Evolutionary conservation across 2,797 vertebrate species (phyloP).

Genomic region (Oophaga sylvatica): DNA sequence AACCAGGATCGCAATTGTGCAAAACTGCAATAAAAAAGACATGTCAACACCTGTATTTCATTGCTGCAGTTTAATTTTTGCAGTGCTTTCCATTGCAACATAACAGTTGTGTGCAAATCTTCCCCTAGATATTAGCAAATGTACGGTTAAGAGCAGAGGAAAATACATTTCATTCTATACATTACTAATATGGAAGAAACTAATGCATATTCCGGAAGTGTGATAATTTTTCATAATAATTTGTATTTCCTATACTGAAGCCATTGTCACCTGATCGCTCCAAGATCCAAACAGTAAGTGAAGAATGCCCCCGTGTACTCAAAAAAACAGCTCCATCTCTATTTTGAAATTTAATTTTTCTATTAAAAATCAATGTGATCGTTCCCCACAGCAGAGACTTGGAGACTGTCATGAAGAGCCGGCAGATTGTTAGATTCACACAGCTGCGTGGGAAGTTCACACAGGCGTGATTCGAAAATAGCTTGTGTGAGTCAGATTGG

Average conservation of each 20-base stretch:
- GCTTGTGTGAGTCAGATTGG: constrained; percentile 44
- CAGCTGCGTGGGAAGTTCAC: constrained; percentile 51
- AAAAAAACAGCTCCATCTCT: neutral
- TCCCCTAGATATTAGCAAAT: too few relatives aligned
- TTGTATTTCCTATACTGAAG: too few relatives aligned
- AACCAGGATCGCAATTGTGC: too few relatives aligned
- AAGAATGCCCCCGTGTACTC: neutral
- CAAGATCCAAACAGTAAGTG: neutral
- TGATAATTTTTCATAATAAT: too few relatives aligned
- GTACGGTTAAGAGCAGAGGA: too few relatives aligned
- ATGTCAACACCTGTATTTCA: too few relatives aligned
- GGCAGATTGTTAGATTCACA: constrained; percentile 17
- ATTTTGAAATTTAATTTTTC: constrained; percentile 6
- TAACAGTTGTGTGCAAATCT: too few relatives aligned
- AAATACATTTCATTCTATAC: too few relatives aligned
- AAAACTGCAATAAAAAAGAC: too few relatives aligned
- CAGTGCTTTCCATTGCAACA: too few relatives aligned
- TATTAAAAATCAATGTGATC: constrained; percentile 24
- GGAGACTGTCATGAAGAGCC: constrained; percentile 17
- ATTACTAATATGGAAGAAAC: neutral
- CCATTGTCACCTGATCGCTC: neutral
- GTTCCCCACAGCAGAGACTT: neutral
- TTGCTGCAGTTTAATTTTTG: too few relatives aligned
- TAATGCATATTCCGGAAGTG: neutral
- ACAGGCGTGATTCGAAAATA: constrained; percentile 52